Conservation (phyloP, 2,888 invertebrate genomes). For the Ormia ochracea region DNA sequence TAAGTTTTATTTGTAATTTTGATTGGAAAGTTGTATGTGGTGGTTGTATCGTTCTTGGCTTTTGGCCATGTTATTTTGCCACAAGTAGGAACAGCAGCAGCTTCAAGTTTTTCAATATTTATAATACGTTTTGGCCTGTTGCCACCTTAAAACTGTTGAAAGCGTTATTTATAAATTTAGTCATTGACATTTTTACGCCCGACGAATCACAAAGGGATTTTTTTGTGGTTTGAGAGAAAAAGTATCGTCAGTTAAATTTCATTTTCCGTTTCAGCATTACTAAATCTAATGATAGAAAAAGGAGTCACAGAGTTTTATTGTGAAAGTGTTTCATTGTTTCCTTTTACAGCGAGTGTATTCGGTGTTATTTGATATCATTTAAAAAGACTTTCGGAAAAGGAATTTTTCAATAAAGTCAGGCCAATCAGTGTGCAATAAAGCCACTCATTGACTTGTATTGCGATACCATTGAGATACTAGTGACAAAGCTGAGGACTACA, state of each 20-base stretch:
- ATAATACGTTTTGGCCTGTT: neutral
- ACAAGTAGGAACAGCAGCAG: neutral
- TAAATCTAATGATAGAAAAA: no score
- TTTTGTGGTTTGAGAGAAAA: neutral
- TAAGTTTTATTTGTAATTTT: neutral
- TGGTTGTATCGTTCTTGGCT: constrained; percentile 39
- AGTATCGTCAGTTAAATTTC: constrained; percentile 10
- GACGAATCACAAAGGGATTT: neutral
- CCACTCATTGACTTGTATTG: no score
- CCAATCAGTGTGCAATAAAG: no score
- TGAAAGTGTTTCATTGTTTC: neutral
- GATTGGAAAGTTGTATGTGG: neutral
- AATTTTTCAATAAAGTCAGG: no score
- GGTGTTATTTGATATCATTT: constrained; percentile 46
- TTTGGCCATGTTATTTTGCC: constrained; percentile 25
- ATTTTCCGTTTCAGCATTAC: constrained; percentile 41
- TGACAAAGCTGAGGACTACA: no score
- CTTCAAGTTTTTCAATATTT: neutral
- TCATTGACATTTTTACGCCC: constrained; percentile 44
- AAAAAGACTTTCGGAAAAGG: no score
- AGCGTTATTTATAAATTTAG: neutral
- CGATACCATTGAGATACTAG: no score
- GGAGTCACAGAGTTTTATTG: neutral
- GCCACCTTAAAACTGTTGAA: neutral
- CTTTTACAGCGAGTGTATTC: constrained; percentile 44